These are phyloP conservation scores for Elgaria multicarinata DNA, from an alignment of 2,113 vertebrate genomes.

Conservation along the genomic window DNA sequence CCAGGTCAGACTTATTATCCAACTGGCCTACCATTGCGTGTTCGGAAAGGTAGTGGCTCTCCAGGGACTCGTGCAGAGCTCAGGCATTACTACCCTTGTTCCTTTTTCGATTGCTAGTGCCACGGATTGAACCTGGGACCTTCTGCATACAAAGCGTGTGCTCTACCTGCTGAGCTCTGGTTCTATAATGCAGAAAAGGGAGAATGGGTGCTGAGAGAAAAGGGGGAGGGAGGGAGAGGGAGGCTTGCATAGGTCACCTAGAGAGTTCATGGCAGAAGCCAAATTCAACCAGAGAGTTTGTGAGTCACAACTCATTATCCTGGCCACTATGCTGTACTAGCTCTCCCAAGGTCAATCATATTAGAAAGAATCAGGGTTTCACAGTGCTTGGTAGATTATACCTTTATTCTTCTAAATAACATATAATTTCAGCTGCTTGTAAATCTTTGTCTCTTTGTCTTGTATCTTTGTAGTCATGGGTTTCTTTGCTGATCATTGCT, in stretches of 20 bases:
- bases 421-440: background rate
- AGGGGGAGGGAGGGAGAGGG: too few species aligned
- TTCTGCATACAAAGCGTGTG: background rate
- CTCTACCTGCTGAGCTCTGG: background rate
- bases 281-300: background rate
- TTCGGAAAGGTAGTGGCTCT: background rate
- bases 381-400: conserved; percentile 26
- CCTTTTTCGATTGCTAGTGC: background rate
- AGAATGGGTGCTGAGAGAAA: background rate
- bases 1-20: background rate
- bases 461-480: background rate
- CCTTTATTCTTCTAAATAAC: conserved; percentile 15
- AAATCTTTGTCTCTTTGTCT: conserved; percentile 11
- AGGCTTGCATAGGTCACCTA: background rate
- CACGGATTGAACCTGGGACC: background rate
- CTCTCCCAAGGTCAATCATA: conserved; percentile 1
- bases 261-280: background rate
- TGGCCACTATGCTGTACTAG: background rate
- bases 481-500: conserved; percentile 15
- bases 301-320: conserved; percentile 9
- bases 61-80: background rate
- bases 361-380: background rate
- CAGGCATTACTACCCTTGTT: background rate
- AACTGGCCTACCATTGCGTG: background rate
- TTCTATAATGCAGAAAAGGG: background rate